Percentiles rank a stretch among this genome's conserved stretches.
phyloP scores from a whole-genome alignment of 2,797 vertebrate genomes.

The Cyclura pinguis region DNA sequence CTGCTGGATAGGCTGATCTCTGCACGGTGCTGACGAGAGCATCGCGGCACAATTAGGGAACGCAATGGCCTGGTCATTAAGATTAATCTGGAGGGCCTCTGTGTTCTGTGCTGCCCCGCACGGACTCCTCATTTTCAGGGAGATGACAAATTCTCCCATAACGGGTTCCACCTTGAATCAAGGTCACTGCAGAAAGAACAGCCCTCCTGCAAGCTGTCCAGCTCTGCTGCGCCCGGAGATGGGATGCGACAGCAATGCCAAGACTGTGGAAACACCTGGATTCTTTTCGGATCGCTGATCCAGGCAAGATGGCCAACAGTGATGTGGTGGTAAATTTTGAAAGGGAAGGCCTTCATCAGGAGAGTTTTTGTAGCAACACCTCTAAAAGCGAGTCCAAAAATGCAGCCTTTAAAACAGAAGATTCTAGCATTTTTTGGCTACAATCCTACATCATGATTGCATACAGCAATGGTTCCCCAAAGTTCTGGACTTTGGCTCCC shows the following conservation, averaged over 20 bases:
- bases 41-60: not conserved
- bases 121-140: not conserved
- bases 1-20: not conserved
- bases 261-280: not conserved
- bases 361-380: too few species aligned
- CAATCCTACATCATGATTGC: too few species aligned
- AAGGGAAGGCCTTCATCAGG: not conserved
- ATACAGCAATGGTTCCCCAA: too few species aligned
- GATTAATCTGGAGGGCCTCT: slow-evolving; percentile 12
- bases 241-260: too few species aligned
- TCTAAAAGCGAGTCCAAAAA: not conserved
- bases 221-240: not conserved
- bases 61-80: slow-evolving; percentile 19
- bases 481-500: too few species aligned
- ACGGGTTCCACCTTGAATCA: slow-evolving; percentile 25
- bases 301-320: not conserved
- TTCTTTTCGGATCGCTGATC: not conserved
- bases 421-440: too few species aligned
- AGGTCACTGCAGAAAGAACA: slow-evolving; percentile 21
- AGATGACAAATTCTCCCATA: not conserved
- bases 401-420: too few species aligned
- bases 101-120: not conserved
- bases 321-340: not conserved
- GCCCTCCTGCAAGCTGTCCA: not conserved
- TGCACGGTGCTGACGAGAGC: not conserved